A percentile compares a stretch with the other conserved stretches of the same genome.
Evolutionary conservation across 2,113 vertebrate species (phyloP).

Genomic region (Spheniscus mendiculus): DNA sequence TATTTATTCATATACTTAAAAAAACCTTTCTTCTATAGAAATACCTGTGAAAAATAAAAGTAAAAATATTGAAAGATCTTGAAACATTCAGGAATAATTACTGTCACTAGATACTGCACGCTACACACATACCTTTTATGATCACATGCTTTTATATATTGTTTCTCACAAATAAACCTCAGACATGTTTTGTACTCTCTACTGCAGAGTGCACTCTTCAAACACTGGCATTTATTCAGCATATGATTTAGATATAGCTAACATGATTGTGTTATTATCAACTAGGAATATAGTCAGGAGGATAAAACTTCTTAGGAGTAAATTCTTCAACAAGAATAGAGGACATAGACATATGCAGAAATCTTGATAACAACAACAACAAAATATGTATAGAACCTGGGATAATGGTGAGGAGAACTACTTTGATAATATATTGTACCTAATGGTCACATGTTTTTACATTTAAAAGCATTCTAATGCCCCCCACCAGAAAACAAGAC

Average conservation of each 20-base stretch:
- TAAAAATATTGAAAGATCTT: not conserved
- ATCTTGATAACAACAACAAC: not conserved
- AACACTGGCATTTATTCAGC: not conserved
- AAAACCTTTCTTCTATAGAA: not conserved
- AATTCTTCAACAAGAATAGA: not conserved
- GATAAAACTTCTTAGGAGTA: not conserved
- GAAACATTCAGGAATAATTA: not conserved
- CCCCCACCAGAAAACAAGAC: not conserved
- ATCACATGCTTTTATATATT: not conserved
- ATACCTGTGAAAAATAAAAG: not conserved
- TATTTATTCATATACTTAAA: not conserved
- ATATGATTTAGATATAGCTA: not conserved
- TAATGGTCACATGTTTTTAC: not conserved
- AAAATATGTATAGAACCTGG: too few relatives aligned
- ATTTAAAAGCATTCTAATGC: not conserved
- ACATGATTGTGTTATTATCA: not conserved
- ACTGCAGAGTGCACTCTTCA: not conserved
- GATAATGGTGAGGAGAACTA: not conserved
- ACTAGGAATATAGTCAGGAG: not conserved
- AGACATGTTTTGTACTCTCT: not conserved
- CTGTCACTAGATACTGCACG: not conserved
- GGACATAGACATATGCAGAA: not conserved
- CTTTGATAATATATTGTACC: not conserved
- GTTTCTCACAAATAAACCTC: slow-evolving; percentile 33
- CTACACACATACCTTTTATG: not conserved